Conservation (phyloP, 2,113 vertebrate genomes). For the Cyprinodon variegatus region DNA sequence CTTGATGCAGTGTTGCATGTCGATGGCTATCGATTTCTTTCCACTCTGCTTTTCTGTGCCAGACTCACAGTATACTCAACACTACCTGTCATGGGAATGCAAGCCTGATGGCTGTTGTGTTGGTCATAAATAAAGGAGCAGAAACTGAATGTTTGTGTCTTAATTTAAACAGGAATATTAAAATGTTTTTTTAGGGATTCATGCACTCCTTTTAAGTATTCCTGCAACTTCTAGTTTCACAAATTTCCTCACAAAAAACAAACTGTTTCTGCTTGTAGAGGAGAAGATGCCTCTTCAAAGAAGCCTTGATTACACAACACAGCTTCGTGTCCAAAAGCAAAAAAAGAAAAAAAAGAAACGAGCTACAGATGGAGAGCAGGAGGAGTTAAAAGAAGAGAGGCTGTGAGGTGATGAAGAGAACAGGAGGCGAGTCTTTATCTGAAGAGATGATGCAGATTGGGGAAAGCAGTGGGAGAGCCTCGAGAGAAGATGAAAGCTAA, state of each 20-base stretch:
- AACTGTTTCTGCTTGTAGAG: slow-evolving; percentile 49
- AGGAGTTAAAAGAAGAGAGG: slow-evolving; percentile 26
- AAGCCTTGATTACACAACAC: slow-evolving; percentile 45
- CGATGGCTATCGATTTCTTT: slow-evolving; percentile 73
- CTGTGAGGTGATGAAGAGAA: slow-evolving; percentile 23
- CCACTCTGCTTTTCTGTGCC: slow-evolving; percentile 46
- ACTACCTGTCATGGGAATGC: slow-evolving; percentile 23
- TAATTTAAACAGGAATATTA: not conserved
- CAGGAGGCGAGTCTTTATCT: slow-evolving; percentile 20
- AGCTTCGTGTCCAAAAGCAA: slow-evolving; percentile 28
- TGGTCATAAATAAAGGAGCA: slow-evolving; percentile 12
- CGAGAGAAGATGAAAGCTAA: slow-evolving; percentile 24
- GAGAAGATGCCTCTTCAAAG: slow-evolving; percentile 40
- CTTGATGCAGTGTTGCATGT: slow-evolving; percentile 77
- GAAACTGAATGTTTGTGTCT: slow-evolving; percentile 1
- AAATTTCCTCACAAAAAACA: slow-evolving; percentile 15
- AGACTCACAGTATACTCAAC: slow-evolving; percentile 39
- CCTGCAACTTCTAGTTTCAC: slow-evolving; percentile 38
- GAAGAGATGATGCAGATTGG: slow-evolving; percentile 10
- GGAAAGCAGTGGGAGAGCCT: slow-evolving; percentile 9
- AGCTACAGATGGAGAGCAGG: slow-evolving; percentile 34
- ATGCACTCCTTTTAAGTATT: too few relatives aligned
- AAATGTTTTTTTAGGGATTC: not conserved
- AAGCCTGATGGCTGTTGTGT: slow-evolving; percentile 19
- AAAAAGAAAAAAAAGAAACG: slow-evolving; percentile 1